phyloP scores from a whole-genome alignment of 2,888 invertebrate genomes.

The Lasius platythorax region DNA sequence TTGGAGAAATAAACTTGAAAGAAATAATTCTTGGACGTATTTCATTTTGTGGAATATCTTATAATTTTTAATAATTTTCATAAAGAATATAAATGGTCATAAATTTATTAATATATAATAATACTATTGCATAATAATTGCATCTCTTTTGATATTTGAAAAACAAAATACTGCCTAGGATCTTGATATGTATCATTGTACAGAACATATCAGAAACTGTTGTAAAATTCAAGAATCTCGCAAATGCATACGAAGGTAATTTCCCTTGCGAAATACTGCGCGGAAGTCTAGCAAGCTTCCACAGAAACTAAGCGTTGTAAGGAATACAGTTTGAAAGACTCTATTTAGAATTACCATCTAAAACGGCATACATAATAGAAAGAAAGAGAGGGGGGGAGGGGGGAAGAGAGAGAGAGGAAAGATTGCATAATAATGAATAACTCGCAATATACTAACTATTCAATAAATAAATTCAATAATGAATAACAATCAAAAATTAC shows the following conservation, averaged over 20 bases:
- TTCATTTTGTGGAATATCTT: too few species aligned
- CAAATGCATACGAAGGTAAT: constrained; percentile 26
- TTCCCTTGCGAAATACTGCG: constrained; percentile 25
- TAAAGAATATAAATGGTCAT: neutral
- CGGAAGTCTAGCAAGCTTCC: constrained; percentile 24
- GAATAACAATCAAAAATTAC: neutral
- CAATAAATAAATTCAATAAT: neutral
- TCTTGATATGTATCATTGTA: constrained; percentile 5
- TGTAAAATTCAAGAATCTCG: constrained; percentile 34
- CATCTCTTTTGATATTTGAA: neutral
- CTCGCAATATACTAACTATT: neutral
- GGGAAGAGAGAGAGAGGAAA: neutral
- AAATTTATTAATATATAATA: constrained; percentile 12
- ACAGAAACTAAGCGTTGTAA: constrained; percentile 3
- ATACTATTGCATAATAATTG: neutral
- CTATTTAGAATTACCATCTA: constrained; percentile 19
- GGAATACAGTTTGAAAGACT: neutral
- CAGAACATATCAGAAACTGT: neutral
- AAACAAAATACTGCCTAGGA: neutral
- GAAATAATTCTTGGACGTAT: too few species aligned
- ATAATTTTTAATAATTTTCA: neutral
- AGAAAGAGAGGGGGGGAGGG: too few species aligned
- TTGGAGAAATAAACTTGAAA: neutral
- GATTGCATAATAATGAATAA: neutral
- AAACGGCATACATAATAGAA: neutral